Conservation (phyloP, 2,113 vertebrate genomes). For the Pomatostomus ruficeps region DNA sequence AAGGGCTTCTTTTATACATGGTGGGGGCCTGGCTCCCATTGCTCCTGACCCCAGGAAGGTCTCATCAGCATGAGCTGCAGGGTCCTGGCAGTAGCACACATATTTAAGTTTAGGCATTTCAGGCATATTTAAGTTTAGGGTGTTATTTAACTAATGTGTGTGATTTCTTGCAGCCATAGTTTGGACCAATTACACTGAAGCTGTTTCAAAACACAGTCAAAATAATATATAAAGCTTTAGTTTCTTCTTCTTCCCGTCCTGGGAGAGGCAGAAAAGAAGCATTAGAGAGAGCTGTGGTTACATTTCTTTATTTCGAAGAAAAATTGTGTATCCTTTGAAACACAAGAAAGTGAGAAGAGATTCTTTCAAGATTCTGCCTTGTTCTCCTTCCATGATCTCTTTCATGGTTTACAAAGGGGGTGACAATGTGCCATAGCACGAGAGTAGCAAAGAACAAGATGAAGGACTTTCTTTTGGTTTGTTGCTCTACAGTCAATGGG, state of each 20-base stretch:
- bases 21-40: not conserved
- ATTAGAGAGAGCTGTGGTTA: not conserved
- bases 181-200: not conserved
- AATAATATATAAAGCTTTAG: not conserved
- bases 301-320: not conserved
- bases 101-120: not conserved
- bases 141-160: not conserved
- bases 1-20: not conserved
- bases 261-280: not conserved
- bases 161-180: not conserved
- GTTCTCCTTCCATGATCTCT: not conserved
- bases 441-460: not conserved
- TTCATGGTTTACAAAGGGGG: not conserved
- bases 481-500: not conserved
- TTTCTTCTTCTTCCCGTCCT: not conserved
- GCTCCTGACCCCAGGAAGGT: not conserved
- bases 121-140: not conserved
- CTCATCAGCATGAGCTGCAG: not conserved
- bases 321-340: constrained; percentile 19
- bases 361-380: constrained; percentile 4
- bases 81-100: not conserved
- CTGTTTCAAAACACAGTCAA: not conserved
- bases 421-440: not conserved
- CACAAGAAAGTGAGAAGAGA: not conserved
- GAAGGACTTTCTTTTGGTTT: not conserved